Conservation (phyloP, 2,888 invertebrate species). For the Microplitis manilae region DNA sequence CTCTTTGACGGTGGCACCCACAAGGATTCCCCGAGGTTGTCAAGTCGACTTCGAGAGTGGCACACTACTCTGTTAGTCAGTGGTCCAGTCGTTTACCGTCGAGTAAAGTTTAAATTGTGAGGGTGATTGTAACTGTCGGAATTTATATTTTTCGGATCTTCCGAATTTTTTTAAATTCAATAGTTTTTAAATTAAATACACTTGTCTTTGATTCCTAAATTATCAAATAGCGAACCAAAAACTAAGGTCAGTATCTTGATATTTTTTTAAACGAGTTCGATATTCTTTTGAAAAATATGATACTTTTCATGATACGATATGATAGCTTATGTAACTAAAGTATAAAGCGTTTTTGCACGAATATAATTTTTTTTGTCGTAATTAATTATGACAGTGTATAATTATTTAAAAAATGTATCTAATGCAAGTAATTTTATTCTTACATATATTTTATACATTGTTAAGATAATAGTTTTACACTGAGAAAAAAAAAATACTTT, state of each 20-base stretch:
- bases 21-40: constrained; percentile 46
- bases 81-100: constrained; percentile 50
- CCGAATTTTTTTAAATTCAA: background rate
- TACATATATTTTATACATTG: no score
- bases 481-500: no score
- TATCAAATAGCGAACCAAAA: background rate
- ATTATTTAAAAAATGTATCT: no score
- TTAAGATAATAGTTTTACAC: no score
- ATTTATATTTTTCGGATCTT: background rate
- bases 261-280: background rate
- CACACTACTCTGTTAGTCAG: constrained; percentile 45
- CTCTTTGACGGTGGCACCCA: constrained; percentile 39
- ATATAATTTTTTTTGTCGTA: no score
- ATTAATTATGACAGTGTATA: no score
- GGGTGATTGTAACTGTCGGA: background rate
- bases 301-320: background rate
- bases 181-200: background rate
- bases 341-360: no score
- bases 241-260: constrained; percentile 14
- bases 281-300: background rate
- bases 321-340: background rate
- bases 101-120: constrained; percentile 40
- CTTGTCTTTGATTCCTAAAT: background rate
- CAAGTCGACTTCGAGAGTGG: constrained; percentile 33
- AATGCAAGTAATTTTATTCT: no score